Evolutionary conservation across 2,888 invertebrate species (phyloP), one percentile per base, ranked within the genome.

Genomic region (Drosophila trichaetosa): DNA sequence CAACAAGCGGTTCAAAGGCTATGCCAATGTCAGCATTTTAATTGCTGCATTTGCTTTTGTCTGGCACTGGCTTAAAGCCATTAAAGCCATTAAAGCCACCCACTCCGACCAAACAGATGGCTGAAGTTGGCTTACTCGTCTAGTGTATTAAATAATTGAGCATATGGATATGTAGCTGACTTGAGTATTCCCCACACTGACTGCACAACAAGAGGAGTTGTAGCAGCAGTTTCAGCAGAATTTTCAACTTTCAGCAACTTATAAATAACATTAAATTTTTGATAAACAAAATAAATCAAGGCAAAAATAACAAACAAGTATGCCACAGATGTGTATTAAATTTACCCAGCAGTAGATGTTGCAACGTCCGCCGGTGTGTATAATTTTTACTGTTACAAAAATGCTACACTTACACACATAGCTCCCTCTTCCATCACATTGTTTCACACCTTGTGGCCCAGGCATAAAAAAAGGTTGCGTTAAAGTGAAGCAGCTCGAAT

Each of bases 261-360:
- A 67, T 80, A 83, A 86, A 87, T 73, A 76, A 77, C 84, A 87
- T 88, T 82, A 87, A 78, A 76, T 80, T 79, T 83, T 83, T 76
- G 69, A 81, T 88, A 82, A 88, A 83, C 87, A 86, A 83, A 83
- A 88, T 89, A 88, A 88, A 88, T 88, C 79, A 77, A 73, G 54
- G 27, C 52, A 59, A 34, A 80, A 54, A 57, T 10, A 53, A 8
- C 27, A 38, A 38, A n/a, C 11, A 63, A 60, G 59, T 48, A 73
- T 56, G 57, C 64, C 74, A 53, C 62, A 66, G 54, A 65, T 82
- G 70, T 87, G 77, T 80, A 85, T 80, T 83, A 82, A 79, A 82
- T 79, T 69, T 56, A 40, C 62, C 57, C 33, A 52, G 51, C 53
- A 57, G 21, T 54, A 67, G 63, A 54, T 54, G 63, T 40, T 82